A percentile compares a stretch with the other conserved stretches of the same genome.
phyloP scores from a whole-genome alignment of 2,888 invertebrate species.

The Ophioninae sp. region DNA sequence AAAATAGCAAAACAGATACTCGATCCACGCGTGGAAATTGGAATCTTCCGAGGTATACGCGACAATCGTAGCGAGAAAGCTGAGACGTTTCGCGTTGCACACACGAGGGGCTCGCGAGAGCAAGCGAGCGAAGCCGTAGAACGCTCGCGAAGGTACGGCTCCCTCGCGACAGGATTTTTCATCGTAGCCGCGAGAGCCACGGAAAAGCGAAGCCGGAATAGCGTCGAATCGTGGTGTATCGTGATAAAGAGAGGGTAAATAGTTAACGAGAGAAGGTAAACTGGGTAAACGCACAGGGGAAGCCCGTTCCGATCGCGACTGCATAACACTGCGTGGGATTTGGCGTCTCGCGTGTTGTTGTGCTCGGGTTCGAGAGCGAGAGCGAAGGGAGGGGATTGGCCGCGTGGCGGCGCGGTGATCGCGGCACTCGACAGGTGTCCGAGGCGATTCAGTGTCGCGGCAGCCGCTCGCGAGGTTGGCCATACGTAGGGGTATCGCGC shows the following conservation, averaged over 20 bases:
- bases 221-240: background rate
- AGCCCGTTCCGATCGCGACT: constrained; percentile 4
- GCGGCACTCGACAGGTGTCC: constrained; percentile 79
- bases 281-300: constrained; percentile 15
- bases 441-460: constrained; percentile 79
- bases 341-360: constrained; percentile 25
- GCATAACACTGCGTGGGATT: constrained; percentile 64
- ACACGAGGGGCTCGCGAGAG: too few species aligned
- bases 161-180: too few species aligned
- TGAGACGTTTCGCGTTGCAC: too few species aligned
- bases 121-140: too few species aligned
- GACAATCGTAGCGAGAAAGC: too few species aligned
- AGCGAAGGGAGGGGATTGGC: constrained; percentile 64
- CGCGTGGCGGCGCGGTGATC: constrained; percentile 74
- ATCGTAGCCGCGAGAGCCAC: background rate
- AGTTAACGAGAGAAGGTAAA: constrained; percentile 1
- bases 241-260: background rate
- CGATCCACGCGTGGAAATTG: too few species aligned
- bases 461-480: constrained; percentile 80
- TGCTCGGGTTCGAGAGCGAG: constrained; percentile 3
- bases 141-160: too few species aligned
- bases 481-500: constrained; percentile 64
- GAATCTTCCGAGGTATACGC: too few species aligned
- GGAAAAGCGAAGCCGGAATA: constrained; percentile 3
- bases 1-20: too few species aligned